phyloP scores from a whole-genome alignment of 2,797 vertebrate species.

The Sardinella longiceps region DNA sequence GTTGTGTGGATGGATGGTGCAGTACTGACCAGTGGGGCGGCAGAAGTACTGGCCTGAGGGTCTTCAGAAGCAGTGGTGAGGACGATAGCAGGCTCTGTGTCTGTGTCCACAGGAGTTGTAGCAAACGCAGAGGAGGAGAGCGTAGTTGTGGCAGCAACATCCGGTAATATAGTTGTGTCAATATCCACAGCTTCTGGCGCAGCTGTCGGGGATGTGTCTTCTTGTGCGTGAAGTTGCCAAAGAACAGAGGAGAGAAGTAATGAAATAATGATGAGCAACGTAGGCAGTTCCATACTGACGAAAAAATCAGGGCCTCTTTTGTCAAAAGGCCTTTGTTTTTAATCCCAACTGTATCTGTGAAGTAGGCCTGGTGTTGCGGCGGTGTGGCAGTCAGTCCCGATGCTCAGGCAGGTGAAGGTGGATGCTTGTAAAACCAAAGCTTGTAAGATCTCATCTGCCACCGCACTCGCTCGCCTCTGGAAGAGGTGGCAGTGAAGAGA shows the following conservation, averaged over 20 bases:
- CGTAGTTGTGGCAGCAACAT: neutral
- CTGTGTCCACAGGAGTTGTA: neutral
- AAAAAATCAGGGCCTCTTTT: neutral
- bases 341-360: no score
- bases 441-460: neutral
- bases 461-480: neutral
- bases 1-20: neutral
- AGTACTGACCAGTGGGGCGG: neutral
- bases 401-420: neutral
- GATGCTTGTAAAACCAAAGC: neutral
- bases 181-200: neutral
- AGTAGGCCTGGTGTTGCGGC: neutral
- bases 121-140: neutral
- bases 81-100: neutral
- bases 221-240: constrained; percentile 31
- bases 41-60: neutral
- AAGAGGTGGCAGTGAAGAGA: neutral
- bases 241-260: constrained; percentile 44
- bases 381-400: neutral
- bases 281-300: neutral
- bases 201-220: neutral
- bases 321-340: neutral
- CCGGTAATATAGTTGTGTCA: neutral
- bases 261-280: neutral
- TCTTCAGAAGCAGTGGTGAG: neutral